Evolutionary conservation across 2,888 invertebrate species (phyloP), one percentile per base, ranked within the genome.

Genomic region (Macrophya annulata): DNA sequence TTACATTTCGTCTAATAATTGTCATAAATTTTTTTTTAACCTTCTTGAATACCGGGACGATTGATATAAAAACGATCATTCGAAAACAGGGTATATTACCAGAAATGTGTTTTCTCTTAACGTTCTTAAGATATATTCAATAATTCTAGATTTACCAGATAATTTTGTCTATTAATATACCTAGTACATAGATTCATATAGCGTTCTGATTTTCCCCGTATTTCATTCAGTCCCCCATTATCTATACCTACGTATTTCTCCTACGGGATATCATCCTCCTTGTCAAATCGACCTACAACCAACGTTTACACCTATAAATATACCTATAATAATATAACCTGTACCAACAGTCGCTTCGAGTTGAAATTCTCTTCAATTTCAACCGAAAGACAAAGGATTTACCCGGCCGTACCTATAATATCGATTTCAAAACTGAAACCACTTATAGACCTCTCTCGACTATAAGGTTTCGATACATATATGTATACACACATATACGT

Each of bases 341-440:
- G 21, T 0, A 12, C 10, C 25, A 62, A 74, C 76, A n/a, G 48
- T 31, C 15, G 1, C 6, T n/a, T 2, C 10, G 55, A n/a, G 17
- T n/a, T 48, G 17, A 43, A 76, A 25, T 40, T 25, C 76, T 15
- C 76, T 21, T 25, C 21, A 48, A 25, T 76, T 48, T 51, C 48
- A 48, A 55, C 12, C 31, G n/a, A 76, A 76, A 45, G 31, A 76
- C 76, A 76, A 76, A 76, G 76, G 76, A 76, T 45, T 15, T 25
- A 25, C 15, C 21, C n/a, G 1, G 8, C 8, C 76, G 48, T 48
- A 40, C 8, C 31, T 71, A 37, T 71, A 71, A 71, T 71, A 71
- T 71, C 71, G 71, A 71, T 71, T 40, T 8, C n/a, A 40, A 71
- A 71, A 62, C 71, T 17, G 71, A 40, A 31, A 40, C 71, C 25